A percentile compares a stretch with the other conserved stretches of the same genome.
Evolutionary conservation across 1,140 invertebrate species (phyloP).

Genomic region (Zelostemma sp.): DNA sequence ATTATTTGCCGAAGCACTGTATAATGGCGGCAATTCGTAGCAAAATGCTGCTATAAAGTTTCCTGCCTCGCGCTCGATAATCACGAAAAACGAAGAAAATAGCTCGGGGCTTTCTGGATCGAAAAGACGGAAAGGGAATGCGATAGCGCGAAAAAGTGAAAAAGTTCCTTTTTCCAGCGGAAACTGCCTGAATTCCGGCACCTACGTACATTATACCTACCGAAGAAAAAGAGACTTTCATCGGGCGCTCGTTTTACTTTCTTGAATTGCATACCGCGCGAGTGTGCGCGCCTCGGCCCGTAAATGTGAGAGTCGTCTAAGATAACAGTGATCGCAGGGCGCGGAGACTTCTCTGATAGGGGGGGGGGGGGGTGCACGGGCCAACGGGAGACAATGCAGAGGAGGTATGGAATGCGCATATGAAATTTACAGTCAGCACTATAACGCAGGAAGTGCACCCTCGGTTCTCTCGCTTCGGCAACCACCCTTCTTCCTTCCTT

Average conservation of each 20-base stretch:
- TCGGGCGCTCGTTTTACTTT: conserved; percentile 36
- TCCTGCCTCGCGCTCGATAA: conserved; percentile 8
- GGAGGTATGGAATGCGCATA: conserved; percentile 51
- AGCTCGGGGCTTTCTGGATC: background rate
- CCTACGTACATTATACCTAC: conserved; percentile 15
- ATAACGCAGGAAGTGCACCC: conserved; percentile 50
- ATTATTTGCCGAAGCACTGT: conserved; percentile 10
- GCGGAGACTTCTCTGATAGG: background rate
- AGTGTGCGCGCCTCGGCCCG: background rate
- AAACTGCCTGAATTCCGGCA: conserved; percentile 37
- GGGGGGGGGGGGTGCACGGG: conserved; percentile 1
- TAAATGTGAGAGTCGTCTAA: conserved; percentile 9
- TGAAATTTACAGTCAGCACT: conserved; percentile 57
- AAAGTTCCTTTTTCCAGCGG: conserved; percentile 9
- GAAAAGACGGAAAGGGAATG: conserved; percentile 10
- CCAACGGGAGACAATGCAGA: conserved; percentile 9
- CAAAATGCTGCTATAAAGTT: conserved; percentile 14
- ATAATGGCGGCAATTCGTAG: conserved; percentile 10
- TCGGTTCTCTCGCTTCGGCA: conserved; percentile 26
- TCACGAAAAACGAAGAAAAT: conserved; percentile 18
- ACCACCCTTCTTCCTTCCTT: conserved; percentile 15
- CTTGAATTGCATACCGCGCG: conserved; percentile 28
- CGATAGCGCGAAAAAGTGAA: conserved; percentile 13
- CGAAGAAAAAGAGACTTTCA: conserved; percentile 48
- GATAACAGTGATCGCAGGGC: conserved; percentile 4